phyloP scores from a whole-genome alignment of 2,113 vertebrate species.

The Mixornis gularis region DNA sequence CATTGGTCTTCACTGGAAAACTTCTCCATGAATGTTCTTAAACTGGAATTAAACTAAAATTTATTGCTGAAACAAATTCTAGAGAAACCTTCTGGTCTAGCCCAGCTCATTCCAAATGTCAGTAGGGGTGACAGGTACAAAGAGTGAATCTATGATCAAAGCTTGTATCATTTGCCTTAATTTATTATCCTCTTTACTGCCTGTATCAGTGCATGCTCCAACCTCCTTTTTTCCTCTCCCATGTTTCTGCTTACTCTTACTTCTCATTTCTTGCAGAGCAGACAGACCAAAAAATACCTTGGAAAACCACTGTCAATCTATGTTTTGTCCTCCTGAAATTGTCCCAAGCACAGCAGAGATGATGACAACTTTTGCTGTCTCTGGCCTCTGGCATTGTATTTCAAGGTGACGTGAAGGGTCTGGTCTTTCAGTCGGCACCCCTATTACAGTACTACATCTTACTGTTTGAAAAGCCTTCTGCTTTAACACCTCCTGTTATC shows the following conservation, averaged over 20 bases:
- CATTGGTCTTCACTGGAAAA: background rate
- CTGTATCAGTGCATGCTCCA: background rate
- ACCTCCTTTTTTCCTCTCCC: background rate
- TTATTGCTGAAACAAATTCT: background rate
- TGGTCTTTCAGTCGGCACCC: background rate
- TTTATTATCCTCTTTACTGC: background rate
- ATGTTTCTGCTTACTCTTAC: background rate
- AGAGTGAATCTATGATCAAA: background rate
- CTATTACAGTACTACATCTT: slow-evolving; percentile 35
- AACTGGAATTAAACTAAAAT: background rate
- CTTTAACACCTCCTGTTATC: slow-evolving; percentile 71
- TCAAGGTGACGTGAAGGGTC: slow-evolving; percentile 24
- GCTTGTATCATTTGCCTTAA: background rate
- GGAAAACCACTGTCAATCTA: background rate
- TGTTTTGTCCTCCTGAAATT: slow-evolving; percentile 8
- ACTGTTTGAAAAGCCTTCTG: slow-evolving; percentile 47
- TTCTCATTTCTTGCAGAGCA: background rate
- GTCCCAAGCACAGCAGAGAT: background rate
- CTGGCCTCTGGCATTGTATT: slow-evolving; percentile 36
- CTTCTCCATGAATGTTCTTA: background rate
- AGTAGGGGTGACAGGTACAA: background rate
- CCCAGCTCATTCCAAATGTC: background rate
- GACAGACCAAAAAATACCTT: slow-evolving; percentile 12
- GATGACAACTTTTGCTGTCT: background rate
- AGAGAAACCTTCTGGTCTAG: background rate